Percentiles rank a stretch among this genome's conserved stretches.
phyloP scores from a whole-genome alignment of 2,797 vertebrate genomes.

The Coccyzus lansbergi region DNA sequence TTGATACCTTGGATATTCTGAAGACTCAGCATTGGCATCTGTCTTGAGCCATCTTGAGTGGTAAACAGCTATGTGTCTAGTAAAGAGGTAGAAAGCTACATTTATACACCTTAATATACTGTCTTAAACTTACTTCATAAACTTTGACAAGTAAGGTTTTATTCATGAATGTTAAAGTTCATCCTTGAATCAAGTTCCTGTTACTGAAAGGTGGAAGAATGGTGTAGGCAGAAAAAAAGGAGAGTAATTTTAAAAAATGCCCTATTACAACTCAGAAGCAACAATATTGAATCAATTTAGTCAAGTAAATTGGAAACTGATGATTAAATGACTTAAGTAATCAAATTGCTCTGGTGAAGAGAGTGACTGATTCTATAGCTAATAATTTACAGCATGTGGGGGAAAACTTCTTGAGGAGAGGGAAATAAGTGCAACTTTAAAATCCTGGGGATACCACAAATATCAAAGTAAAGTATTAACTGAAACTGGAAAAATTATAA shows the following conservation, averaged over 20 bases:
- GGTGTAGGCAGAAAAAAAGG: background rate
- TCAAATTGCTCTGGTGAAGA: background rate
- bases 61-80: background rate
- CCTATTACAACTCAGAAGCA: background rate
- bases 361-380: background rate
- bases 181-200: background rate
- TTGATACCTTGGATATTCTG: background rate
- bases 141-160: background rate
- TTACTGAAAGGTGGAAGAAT: background rate
- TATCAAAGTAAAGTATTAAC: background rate
- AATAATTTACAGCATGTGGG: background rate
- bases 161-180: background rate
- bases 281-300: background rate
- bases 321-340: background rate
- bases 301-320: background rate
- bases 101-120: background rate
- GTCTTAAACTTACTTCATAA: background rate
- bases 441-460: background rate
- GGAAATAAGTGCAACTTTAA: background rate
- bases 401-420: background rate
- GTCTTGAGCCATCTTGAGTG: background rate
- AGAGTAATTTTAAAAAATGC: background rate
- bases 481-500: background rate
- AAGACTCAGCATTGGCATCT: background rate
- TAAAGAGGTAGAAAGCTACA: background rate